A percentile compares a stretch with the other conserved stretches of the same genome.
Evolutionary conservation across 1,140 invertebrate genomes (phyloP).

Genomic region (Bombus polaris): DNA sequence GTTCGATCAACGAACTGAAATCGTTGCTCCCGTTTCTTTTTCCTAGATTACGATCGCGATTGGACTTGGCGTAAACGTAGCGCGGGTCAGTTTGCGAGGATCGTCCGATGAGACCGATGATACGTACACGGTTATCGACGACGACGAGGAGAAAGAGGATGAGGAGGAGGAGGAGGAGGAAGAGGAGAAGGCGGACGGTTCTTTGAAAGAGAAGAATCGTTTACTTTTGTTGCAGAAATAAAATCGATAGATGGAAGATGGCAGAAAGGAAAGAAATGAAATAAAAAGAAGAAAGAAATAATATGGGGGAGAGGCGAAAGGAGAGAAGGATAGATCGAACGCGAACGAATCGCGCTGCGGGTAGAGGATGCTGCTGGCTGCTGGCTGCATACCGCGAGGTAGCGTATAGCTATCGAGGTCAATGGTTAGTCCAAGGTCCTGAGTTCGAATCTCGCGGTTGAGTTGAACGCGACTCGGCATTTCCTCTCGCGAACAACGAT

Average conservation of each 20-base stretch:
- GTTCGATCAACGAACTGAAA: neutral
- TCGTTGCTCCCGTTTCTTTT: constrained; percentile 1
- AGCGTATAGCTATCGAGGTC: constrained; percentile 81
- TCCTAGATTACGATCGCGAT: neutral
- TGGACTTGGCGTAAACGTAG: constrained; percentile 5
- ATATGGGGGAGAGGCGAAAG: neutral
- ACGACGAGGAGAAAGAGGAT: neutral
- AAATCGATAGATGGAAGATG: neutral
- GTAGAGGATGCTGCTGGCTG: constrained; percentile 15
- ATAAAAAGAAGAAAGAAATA: neutral
- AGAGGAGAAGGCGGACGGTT: neutral
- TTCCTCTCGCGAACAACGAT: constrained; percentile 80
- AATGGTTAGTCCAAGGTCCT: constrained; percentile 83
- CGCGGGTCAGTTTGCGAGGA: neutral
- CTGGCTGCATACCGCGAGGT: constrained; percentile 53
- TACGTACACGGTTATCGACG: neutral
- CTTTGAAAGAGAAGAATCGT: neutral
- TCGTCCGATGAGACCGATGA: neutral
- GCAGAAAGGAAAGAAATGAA: constrained; percentile 3
- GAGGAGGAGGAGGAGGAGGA: neutral
- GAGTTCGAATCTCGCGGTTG: constrained; percentile 76
- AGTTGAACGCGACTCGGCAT: constrained; percentile 72
- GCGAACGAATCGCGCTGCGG: constrained; percentile 30
- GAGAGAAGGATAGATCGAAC: constrained; percentile 15
- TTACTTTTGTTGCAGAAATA: neutral